phyloP scores from a whole-genome alignment of 2,797 vertebrate genomes.

The Microctenopoma stevenorrisi region DNA sequence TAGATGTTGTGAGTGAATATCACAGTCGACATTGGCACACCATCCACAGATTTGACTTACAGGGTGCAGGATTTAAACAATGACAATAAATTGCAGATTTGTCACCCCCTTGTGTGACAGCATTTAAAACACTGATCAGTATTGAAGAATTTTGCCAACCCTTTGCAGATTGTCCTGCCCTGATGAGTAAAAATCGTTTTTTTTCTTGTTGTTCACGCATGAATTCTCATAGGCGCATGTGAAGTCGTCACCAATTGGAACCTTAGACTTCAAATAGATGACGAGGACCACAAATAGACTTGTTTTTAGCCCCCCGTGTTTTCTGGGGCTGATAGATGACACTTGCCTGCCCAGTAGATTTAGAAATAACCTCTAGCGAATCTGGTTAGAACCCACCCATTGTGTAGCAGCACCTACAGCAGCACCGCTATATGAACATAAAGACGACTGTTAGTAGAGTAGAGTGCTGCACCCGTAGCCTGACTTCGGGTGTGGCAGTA shows the following conservation, averaged over 20 bases:
- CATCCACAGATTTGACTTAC: not conserved
- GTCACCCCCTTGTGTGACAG: not conserved
- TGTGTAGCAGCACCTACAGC: constrained; percentile 67
- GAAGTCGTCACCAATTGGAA: constrained; percentile 19
- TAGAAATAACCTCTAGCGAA: constrained; percentile 33
- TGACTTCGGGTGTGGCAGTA: constrained; percentile 37
- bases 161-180: constrained; percentile 7
- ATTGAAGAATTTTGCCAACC: not conserved
- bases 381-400: constrained; percentile 32
- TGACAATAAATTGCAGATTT: not conserved
- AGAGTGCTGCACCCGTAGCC: constrained; percentile 5
- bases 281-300: constrained; percentile 6
- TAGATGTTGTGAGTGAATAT: not conserved
- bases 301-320: not conserved
- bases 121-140: not conserved
- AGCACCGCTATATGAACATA: constrained; percentile 55
- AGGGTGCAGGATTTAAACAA: not conserved
- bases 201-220: constrained; percentile 14
- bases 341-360: constrained; percentile 48
- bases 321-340: constrained; percentile 23
- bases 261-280: constrained; percentile 13
- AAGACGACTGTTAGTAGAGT: constrained; percentile 70
- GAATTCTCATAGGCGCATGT: constrained; percentile 24
- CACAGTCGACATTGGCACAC: not conserved
- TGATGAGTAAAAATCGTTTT: constrained; percentile 10